phyloP scores from a whole-genome alignment of 2,113 vertebrate species.

The Oncorhynchus keta region DNA sequence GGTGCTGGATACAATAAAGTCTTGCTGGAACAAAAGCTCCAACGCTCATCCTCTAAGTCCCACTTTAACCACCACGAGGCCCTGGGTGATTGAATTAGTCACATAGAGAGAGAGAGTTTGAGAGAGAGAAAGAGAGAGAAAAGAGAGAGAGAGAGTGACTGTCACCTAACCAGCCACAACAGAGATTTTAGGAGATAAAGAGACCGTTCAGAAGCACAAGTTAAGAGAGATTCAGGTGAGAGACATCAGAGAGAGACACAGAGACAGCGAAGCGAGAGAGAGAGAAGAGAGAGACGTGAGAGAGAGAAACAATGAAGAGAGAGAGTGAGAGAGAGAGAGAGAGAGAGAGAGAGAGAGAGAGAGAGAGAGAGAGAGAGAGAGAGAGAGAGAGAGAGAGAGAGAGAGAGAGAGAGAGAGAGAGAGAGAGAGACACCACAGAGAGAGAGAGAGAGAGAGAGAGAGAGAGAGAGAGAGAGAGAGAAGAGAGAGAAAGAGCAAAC shows the following conservation, averaged over 20 bases:
- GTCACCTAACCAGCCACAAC: too few relatives aligned
- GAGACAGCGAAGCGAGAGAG: too few relatives aligned
- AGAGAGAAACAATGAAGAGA: too few relatives aligned
- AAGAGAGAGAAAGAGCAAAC: neutral
- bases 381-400: neutral
- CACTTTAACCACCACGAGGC: slow-evolving; percentile 38
- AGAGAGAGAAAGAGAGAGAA: too few relatives aligned
- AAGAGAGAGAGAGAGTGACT: too few relatives aligned
- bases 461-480: neutral
- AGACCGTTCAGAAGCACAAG: too few relatives aligned
- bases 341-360: too few relatives aligned
- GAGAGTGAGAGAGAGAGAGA: too few relatives aligned
- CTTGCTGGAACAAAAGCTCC: slow-evolving; percentile 13
- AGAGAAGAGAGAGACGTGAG: too few relatives aligned
- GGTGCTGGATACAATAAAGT: slow-evolving; percentile 36
- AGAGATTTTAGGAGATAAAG: too few relatives aligned
- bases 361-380: neutral
- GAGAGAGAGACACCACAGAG: neutral
- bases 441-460: neutral
- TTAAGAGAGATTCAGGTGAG: too few relatives aligned
- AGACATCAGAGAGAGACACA: too few relatives aligned
- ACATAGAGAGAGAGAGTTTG: neutral
- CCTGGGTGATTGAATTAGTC: slow-evolving; percentile 31
- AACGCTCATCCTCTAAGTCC: slow-evolving; percentile 32
- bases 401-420: neutral